Evolutionary conservation across 2,113 vertebrate genomes (phyloP).

Genomic region (Cavia porcellus): DNA sequence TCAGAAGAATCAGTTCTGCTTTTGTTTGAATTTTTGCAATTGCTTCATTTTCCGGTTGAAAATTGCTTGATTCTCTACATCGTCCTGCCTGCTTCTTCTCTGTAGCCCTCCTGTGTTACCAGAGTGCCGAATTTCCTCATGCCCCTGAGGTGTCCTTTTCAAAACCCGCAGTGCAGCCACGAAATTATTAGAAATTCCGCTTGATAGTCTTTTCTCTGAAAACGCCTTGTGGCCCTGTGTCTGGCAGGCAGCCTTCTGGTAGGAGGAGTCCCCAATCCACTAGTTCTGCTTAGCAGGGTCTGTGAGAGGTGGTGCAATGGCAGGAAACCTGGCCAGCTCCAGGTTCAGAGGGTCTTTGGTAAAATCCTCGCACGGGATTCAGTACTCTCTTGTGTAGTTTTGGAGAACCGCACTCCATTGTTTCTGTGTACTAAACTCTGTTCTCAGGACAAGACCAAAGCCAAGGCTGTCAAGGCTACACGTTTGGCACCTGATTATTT

Average conservation of each 20-base stretch:
- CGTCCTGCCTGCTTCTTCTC: not conserved
- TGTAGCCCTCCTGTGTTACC: not conserved
- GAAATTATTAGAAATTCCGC: not conserved
- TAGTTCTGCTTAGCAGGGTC: not conserved
- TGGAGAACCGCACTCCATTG: not conserved
- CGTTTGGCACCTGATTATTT: not conserved
- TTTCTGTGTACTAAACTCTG: not conserved
- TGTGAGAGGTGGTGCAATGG: not conserved
- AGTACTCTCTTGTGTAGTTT: not conserved
- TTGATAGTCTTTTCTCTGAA: not conserved
- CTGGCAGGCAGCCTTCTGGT: not conserved
- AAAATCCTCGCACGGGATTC: not conserved
- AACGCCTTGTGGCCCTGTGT: not conserved
- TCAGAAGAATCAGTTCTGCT: slow-evolving; percentile 58
- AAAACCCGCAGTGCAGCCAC: not conserved
- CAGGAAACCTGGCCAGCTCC: not conserved
- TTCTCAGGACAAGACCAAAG: slow-evolving; percentile 29
- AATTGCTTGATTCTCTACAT: slow-evolving; percentile 54
- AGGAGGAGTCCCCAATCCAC: not conserved
- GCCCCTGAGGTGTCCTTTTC: not conserved
- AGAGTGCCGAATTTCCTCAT: not conserved
- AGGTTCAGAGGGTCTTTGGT: not conserved
- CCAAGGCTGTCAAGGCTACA: not conserved
- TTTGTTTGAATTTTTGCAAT: not conserved
- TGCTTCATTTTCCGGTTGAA: slow-evolving; percentile 52